Evolutionary conservation across 2,888 invertebrate genomes (phyloP), one percentile per base, ranked within the genome.

Genomic region (Eurois occulta): DNA sequence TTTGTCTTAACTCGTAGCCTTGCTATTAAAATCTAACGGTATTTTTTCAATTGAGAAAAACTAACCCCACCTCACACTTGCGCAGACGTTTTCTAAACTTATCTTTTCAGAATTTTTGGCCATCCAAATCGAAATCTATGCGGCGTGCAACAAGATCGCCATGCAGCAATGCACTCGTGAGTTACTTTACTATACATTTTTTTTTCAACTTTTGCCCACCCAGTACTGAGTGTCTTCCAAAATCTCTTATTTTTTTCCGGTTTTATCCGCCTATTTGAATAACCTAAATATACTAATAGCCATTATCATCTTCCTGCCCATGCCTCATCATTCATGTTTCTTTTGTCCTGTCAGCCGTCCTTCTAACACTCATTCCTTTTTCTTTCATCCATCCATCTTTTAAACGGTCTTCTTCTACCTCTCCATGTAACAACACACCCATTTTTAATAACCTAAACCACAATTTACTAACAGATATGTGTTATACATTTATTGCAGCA

Each of bases 71-170:
- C 11, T 64, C 24, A 64, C 62, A 64, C 35, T 38, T 24, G 62
- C 62, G 38, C 38, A 64, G 13, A 28, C 0, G 16, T 58, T 48
- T 60, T 41, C 46, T n/a, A 55, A 32, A 18, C n/a, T 16, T 60
- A 60, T 46, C 18, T 68, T 80, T 75, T 43, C 80, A 80, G 80
- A 80, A 41, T 81, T 80, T 75, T 1, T 28, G 16, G 28, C 75
- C 10, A 76, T 81, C 41, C 64, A 81, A 35, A 69, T 81, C 0
- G 80, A 80, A 43, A 58, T 81, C 6, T 80, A 75, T 21, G 80
- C 80, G 8, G 58, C 68, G 4, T 75, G 80, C 28, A 81, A 80
- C 68, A 68, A 76, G 21, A 69, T 81, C 3, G 81, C 80, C 0
- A 76, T 80, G 80, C 35, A 65, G 24, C 64, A 76, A 21, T 65